Percentiles rank a stretch among this genome's conserved stretches.
phyloP scores from a whole-genome alignment of 2,113 vertebrate genomes.

The Bungarus multicinctus region DNA sequence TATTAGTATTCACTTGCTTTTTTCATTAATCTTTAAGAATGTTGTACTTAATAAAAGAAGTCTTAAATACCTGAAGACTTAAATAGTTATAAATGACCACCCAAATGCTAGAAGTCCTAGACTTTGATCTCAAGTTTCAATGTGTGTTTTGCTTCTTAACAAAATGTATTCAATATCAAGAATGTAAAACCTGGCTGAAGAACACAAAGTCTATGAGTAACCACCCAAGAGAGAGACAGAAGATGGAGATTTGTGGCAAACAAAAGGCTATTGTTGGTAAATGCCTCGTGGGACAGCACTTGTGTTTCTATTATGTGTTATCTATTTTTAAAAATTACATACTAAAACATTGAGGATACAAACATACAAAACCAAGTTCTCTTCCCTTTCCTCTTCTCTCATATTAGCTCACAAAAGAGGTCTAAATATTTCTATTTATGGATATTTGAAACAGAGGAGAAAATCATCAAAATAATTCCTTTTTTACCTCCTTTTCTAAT shows the following conservation, averaged over 20 bases:
- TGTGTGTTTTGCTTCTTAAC: conserved; percentile 6
- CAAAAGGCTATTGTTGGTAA: conserved; percentile 25
- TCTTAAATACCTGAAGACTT: neutral
- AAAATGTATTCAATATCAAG: neutral
- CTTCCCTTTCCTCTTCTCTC: neutral
- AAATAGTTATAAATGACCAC: neutral
- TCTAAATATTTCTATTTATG: neutral
- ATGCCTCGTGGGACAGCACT: neutral
- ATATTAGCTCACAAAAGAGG: neutral
- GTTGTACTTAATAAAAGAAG: neutral
- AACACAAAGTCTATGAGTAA: conserved; percentile 27
- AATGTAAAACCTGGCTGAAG: conserved; percentile 33
- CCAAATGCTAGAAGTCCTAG: conserved; percentile 7
- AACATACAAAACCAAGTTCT: neutral
- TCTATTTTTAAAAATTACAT: neutral
- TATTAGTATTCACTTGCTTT: accelerated
- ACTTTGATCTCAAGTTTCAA: conserved; percentile 48
- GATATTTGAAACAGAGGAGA: neutral
- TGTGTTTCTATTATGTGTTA: neutral
- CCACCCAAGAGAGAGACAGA: neutral
- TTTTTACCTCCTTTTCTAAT: neutral
- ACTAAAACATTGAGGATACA: neutral
- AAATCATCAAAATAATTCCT: neutral
- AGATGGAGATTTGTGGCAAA: neutral
- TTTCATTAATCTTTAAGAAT: neutral